Evolutionary conservation across 2,888 invertebrate species (phyloP), one percentile per base, ranked within the genome.

Genomic region (Mythimna vitellina): DNA sequence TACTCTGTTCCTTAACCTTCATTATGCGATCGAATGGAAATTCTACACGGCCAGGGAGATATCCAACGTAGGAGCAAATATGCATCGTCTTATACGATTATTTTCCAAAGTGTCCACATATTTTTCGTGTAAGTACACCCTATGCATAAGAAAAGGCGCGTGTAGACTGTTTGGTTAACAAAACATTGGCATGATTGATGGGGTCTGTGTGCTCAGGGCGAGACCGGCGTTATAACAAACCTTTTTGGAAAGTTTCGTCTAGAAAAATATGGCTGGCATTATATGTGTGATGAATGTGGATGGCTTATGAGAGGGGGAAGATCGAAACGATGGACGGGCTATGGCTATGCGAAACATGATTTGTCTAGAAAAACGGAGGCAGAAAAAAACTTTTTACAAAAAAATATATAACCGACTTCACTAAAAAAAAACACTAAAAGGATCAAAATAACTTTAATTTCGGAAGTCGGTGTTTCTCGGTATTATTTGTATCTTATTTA

Each of bases 151-250:
- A 80, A 73, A 80, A n/a, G 56, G 56, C 54, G 60, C 10, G 54
- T 70, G 49, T 67, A 65, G 54, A 65, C 58, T 75, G 76, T 69
- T 80, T 64, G 69, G 22, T 62, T 66, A 81, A 64, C 70, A 83
- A 74, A 75, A 70, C 66, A 53, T 65, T 81, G 42, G 32, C 25
- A 20, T 81, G 84, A 80, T 84, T 67, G 70, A 80, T 84, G 60
- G 63, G 51, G 25, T 12, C 22, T 56, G 56, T 80, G 57, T 81
- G 54, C 66, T 70, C 42, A 67, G 49, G 65, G 76, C 58, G 68
- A 10, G 68, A 57, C 76, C 53, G 29, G 14, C 49, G 46, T 9
- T 57, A 22, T 57, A 58, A 17, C 6, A 38, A 58, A n/a, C 35
- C n/a, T 51, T 66, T 75, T 70, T 38, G 64, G 63, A 65, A 75